Evolutionary conservation across 2,797 vertebrate genomes (phyloP).

Genomic region (Peromyscus nudipes): DNA sequence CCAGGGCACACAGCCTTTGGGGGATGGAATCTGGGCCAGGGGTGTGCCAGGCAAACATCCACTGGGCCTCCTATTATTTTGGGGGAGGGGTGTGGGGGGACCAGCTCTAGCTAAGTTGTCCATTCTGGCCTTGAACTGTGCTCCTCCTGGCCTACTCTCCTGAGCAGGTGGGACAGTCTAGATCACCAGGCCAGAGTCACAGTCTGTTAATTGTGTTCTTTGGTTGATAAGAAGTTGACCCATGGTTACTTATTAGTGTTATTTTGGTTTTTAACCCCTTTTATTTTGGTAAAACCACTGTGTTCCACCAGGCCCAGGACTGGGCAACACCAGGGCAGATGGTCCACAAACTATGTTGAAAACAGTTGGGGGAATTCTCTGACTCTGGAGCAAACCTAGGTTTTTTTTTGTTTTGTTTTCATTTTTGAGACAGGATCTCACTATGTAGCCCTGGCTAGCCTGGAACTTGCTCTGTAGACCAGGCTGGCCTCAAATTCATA

Average conservation of each 20-base stretch:
- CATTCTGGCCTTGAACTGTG: neutral
- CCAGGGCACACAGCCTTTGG: neutral
- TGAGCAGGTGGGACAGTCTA: neutral
- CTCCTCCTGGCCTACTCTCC: neutral
- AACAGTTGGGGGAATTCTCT: neutral
- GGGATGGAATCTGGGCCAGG: neutral
- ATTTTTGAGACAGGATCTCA: neutral
- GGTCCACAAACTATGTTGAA: neutral
- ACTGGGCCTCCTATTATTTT: neutral
- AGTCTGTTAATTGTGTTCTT: neutral
- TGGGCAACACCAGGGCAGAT: too few species aligned
- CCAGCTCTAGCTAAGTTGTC: neutral
- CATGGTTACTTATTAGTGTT: neutral
- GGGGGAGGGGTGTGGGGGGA: neutral
- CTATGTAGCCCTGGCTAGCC: neutral
- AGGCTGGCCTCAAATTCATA: neutral
- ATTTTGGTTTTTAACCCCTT: neutral
- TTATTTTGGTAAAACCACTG: neutral
- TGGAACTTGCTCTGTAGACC: neutral
- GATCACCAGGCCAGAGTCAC: too few species aligned
- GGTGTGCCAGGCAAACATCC: neutral
- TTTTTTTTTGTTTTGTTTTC: neutral
- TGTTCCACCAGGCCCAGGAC: neutral
- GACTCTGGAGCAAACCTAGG: neutral
- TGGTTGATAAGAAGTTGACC: neutral